Base-by-base conservation (phyloP, 2,797 vertebrate genomes). In the Pseudomugil tenellus region DNA sequence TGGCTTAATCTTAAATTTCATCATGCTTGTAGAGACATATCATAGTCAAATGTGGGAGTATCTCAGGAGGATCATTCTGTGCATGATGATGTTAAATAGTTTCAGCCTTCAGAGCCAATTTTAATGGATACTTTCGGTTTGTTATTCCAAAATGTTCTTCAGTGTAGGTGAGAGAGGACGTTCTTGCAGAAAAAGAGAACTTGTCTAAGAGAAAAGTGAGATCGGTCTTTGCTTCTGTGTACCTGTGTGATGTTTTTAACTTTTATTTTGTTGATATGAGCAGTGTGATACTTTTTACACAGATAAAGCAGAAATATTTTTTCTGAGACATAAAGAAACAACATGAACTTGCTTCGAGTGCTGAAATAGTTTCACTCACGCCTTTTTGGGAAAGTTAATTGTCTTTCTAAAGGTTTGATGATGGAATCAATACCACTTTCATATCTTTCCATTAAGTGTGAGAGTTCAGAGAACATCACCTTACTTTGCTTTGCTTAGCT, bases 31-130 rank as follows among this genome's bases (percentile, higher is more conserved):
- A n/a, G 57, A 71, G 49, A 63, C 4, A 62, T 69, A 66, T 70
- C 59, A 67, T 63, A 68, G 62, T 16, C 21, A 31, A 46, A 8
- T n/a, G 5, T 46, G 7, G 19, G 19, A 46, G 19, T 57, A 76
- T 64, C 71, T 71, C 54, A 65, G n/a, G 41, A 34, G 73, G 77
- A 59, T 68, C n/a, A 12, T 63, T 58, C 63, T 29, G 59, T 58
- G 37, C 0, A 17, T 68, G 66, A 75, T 61, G 62, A 77, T 72
- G 59, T 65, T 43, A 79, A 79, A 71, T 59, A 57, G 70, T 32
- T 78, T 69, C 64, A 72, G 63, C 32, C 79, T 68, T 74, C 73
- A 76, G 66, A 81, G 80, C 77, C 80, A 75, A 76, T 84, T 65
- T 43, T 32, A 32, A 31, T 71, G 64, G 58, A 72, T 75, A 64